Base-by-base conservation (phyloP, 2,113 vertebrate species). In the Cranoglanis bouderius region DNA sequence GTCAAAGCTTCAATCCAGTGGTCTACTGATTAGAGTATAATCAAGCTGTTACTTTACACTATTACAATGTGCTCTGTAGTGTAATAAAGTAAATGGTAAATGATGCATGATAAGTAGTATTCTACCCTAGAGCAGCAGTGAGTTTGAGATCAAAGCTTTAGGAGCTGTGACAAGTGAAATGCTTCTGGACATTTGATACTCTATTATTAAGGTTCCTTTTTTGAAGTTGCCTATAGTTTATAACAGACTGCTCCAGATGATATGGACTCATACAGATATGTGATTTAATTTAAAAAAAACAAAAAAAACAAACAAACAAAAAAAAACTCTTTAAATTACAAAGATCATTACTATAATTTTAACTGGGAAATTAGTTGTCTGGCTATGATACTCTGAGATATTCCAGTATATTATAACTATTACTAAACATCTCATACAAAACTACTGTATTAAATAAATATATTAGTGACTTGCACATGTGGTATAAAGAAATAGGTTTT, bases 401-500 rank as follows among this genome's bases (percentile, higher is more conserved):
- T 85, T 77, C 63, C 75, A 85, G 81, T 88, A 78, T 49, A 84
- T 77, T 43, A 85, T n/a, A 70, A 85, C 67, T 40, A 61, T 38
- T 89, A 61, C 59, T 72, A 90, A 88, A 90, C 70, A 61, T 89
- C 70, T 90, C 46, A 86, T 92, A 89, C 29, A 92, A 92, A 92
- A 90, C 89, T 87, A 90, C 65, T 90, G 51, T 81, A 70, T 89
- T 88, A 88, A 32, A 26, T 88, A 84, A 84, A 86, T 87, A 75
- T 84, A 90, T 70, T 81, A 63, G 53, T 19, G 40, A 85, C 55
- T 85, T 89, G 61, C 29, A 87, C 87, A 87, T 74, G 85, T 75
- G 24, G 81, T 80, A n/a, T 8, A 67, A 87, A 67, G 57, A 82
- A 85, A 84, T 19, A 82, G 6, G 21, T 82, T 77, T 65, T 32